Percentiles rank a stretch among this genome's conserved stretches.
Evolutionary conservation across 2,113 vertebrate species (phyloP).

Genomic region (Corythornis vintsioides): DNA sequence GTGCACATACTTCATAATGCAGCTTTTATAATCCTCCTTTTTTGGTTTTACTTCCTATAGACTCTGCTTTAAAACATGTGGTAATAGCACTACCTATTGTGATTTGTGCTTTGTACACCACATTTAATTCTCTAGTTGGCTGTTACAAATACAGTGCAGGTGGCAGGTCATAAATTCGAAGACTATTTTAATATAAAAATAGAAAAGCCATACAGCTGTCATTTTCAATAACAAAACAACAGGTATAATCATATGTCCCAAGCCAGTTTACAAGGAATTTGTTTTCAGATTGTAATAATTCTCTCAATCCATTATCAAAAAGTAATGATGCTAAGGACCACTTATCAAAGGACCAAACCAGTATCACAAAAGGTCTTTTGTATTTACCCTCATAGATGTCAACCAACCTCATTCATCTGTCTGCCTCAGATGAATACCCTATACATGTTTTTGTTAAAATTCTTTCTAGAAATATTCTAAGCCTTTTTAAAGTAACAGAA

Average conservation of each 20-base stretch:
- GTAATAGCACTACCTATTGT: background rate
- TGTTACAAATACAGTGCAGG: background rate
- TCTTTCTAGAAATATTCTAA: background rate
- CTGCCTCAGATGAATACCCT: background rate
- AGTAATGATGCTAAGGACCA: background rate
- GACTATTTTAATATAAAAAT: background rate
- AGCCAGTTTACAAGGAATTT: background rate
- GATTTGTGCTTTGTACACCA: background rate
- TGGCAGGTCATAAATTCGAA: conserved; percentile 16
- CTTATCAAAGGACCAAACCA: background rate
- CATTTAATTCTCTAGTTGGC: background rate
- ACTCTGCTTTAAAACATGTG: background rate
- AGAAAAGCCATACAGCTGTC: background rate
- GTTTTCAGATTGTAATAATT: background rate
- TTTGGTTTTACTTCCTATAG: background rate
- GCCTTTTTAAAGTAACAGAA: background rate
- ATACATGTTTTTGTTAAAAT: background rate
- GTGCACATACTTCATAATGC: background rate
- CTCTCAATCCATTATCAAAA: background rate
- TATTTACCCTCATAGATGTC: background rate
- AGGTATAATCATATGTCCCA: background rate
- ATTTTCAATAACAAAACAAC: background rate
- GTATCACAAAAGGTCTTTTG: background rate
- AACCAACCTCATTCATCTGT: too few relatives aligned
- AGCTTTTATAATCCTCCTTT: background rate